Evolutionary conservation across 2,888 invertebrate genomes (phyloP).

Genomic region (Parascotia fuliginaria): DNA sequence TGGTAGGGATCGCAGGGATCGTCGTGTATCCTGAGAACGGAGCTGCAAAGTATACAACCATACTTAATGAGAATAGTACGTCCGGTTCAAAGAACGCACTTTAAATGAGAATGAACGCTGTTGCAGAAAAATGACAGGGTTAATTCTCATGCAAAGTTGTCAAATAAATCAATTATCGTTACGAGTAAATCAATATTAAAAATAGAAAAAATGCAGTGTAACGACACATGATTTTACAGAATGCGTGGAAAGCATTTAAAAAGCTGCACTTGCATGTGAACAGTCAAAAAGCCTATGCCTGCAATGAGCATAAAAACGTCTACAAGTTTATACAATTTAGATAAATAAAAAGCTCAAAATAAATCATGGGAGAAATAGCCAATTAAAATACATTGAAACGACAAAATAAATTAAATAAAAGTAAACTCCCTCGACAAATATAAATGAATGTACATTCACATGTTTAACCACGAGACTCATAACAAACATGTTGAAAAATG

Average conservation of each 20-base stretch:
- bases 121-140: background rate
- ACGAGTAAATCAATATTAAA: slow-evolving; percentile 8
- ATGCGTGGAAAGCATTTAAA: slow-evolving; percentile 55
- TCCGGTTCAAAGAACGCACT: background rate
- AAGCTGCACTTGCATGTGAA: slow-evolving; percentile 51
- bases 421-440: slow-evolving; percentile 33
- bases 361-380: slow-evolving; percentile 35
- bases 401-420: slow-evolving; percentile 46
- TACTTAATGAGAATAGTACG: slow-evolving; percentile 2
- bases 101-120: slow-evolving; percentile 2
- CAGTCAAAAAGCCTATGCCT: slow-evolving; percentile 39
- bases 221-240: slow-evolving; percentile 27
- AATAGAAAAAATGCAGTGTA: slow-evolving; percentile 9
- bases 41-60: slow-evolving; percentile 57
- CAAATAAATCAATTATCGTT: slow-evolving; percentile 9
- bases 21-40: slow-evolving; percentile 92
- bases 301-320: slow-evolving; percentile 21
- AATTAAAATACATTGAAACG: slow-evolving; percentile 42
- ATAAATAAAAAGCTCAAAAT: slow-evolving; percentile 32
- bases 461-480: slow-evolving; percentile 64
- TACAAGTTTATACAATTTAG: slow-evolving; percentile 7
- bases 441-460: slow-evolving; percentile 66
- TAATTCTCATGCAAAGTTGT: slow-evolving; percentile 4
- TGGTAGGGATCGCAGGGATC: slow-evolving; percentile 91
- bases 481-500: slow-evolving; percentile 61